A percentile compares a stretch with the other conserved stretches of the same genome.
Conservation (phyloP, 2,113 vertebrate genomes). For the Urocynchramus pylzowi region DNA sequence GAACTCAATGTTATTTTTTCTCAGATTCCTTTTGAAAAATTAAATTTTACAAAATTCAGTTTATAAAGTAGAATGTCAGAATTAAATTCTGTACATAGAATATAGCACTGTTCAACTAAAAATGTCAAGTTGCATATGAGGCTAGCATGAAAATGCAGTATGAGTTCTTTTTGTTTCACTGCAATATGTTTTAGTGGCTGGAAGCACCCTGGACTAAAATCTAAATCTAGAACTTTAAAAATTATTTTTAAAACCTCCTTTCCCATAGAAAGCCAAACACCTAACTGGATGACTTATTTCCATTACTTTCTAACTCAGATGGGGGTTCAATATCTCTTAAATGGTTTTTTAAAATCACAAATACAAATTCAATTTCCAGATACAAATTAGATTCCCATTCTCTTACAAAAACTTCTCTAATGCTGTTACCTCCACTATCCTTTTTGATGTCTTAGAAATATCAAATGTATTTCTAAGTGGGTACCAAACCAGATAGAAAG, state of each 20-base stretch:
- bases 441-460: conserved; percentile 14
- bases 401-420: conserved; percentile 31
- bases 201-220: background rate
- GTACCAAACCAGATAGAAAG: conserved; percentile 29
- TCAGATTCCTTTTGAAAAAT: background rate
- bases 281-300: background rate
- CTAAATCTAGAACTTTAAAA: background rate
- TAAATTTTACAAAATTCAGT: background rate
- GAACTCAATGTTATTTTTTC: background rate
- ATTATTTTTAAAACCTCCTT: background rate
- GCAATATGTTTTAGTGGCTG: background rate
- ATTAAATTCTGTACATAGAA: background rate
- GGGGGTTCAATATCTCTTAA: background rate
- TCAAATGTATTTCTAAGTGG: conserved; percentile 15
- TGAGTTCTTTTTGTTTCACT: background rate
- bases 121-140: background rate
- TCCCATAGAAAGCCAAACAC: background rate
- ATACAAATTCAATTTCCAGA: conserved; percentile 53
- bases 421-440: conserved; percentile 3
- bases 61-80: background rate
- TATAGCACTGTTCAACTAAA: background rate
- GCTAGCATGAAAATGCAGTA: background rate
- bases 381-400: conserved; percentile 46
- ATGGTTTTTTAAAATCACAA: background rate
- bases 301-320: background rate